Base-by-base conservation (phyloP, 2,888 invertebrate species). In the Hyalella azteca region DNA sequence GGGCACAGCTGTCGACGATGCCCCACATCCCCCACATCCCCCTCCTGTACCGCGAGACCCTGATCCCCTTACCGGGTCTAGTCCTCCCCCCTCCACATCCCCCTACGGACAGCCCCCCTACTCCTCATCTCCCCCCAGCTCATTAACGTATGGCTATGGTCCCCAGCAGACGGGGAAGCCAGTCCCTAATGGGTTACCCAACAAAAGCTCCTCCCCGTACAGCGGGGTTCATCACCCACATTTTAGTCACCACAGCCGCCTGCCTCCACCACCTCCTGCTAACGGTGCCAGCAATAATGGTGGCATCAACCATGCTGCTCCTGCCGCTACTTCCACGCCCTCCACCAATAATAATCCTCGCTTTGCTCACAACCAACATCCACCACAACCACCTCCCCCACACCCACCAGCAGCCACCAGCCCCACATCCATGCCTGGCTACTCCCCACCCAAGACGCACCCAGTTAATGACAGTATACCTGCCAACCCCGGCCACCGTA, bases 401-500 rank as follows among this genome's bases (percentile, higher is more conserved):
- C 66, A 66, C 41, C 48, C 78, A 5, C 41, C 78, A 32, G n/a
- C 60, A 29, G 40, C 78, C 60, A 66, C 66, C 22, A 78, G 78
- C 45, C 83, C 80, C 22, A 79, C 83, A 26, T 50, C 78, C 22
- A 73, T 78, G 41, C 75, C 77, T 50, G 81, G 80, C 48, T 81
- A 81, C 49, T 83, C 81, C 66, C 81, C 83, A 48, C 32, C 59
- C 32, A 78, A 78, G 13, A 49, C 59, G 29, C 86, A 88, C 36
- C 85, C 86, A 26, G 89, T 88, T 36, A 90, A 90, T 87, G 4
- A 86, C 87, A 79, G 88, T 82, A 79, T 15, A 77, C 29, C 26
- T 79, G 78, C 4, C 39, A 54, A 22, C 48, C 75, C 3, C 92
- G 92, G 26, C 95, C 73, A 32, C 77, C 32, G n/a, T n/a, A n/a